Evolutionary conservation across 2,888 invertebrate genomes (phyloP).

Genomic region (Thereva nobilitata): DNA sequence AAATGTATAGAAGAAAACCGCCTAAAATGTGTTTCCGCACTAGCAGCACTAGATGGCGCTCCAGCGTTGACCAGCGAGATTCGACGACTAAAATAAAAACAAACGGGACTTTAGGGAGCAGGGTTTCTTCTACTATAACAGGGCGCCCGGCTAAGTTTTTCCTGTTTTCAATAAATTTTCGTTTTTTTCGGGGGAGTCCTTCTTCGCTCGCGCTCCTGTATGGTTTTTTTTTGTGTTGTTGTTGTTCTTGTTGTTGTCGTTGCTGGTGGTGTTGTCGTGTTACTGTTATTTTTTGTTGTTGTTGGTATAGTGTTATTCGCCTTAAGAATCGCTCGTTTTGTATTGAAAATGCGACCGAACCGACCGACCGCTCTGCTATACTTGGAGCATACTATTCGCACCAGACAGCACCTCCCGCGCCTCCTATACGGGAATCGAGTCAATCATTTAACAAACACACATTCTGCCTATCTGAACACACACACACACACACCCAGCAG

Average conservation of each 20-base stretch:
- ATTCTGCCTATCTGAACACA: not conserved
- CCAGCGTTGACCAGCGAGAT: slow-evolving; percentile 20
- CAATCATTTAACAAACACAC: slow-evolving; percentile 32
- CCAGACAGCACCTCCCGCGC: slow-evolving; percentile 32
- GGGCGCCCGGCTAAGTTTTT: slow-evolving; percentile 14
- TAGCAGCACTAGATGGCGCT: slow-evolving; percentile 8
- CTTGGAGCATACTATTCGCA: slow-evolving; percentile 19
- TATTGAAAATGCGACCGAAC: slow-evolving; percentile 25
- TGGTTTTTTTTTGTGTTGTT: too few species aligned
- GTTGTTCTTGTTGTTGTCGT: too few species aligned
- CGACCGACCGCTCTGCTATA: slow-evolving; percentile 27
- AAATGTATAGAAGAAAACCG: slow-evolving; percentile 7
- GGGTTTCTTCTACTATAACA: not conserved
- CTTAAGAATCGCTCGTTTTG: slow-evolving; percentile 17
- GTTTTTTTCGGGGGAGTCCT: not conserved
- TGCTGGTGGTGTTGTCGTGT: not conserved
- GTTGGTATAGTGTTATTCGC: slow-evolving; percentile 14
- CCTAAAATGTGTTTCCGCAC: slow-evolving; percentile 2
- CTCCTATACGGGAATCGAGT: slow-evolving; percentile 27
- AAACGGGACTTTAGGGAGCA: not conserved
- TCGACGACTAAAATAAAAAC: slow-evolving; percentile 31
- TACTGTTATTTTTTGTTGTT: slow-evolving; percentile 7
- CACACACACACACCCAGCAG: not conserved
- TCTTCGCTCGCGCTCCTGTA: too few species aligned
- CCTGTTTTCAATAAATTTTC: slow-evolving; percentile 13